phyloP scores from a whole-genome alignment of 2,888 invertebrate genomes.

The Melieria crassipennis region DNA sequence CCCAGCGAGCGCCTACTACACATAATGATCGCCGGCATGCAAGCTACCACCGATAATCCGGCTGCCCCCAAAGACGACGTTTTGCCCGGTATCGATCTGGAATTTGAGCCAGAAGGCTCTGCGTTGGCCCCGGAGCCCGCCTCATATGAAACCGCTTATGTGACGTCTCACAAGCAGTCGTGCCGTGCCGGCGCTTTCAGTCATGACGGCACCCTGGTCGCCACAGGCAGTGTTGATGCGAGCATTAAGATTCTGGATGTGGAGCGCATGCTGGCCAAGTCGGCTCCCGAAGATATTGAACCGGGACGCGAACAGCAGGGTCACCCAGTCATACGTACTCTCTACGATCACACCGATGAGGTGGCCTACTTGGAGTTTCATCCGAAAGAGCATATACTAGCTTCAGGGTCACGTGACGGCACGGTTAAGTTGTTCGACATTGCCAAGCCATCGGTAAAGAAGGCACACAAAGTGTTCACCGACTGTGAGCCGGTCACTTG shows the following conservation, averaged over 20 bases:
- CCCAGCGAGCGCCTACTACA: slow-evolving; percentile 94
- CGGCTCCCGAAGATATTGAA: slow-evolving; percentile 89
- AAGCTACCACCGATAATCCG: slow-evolving; percentile 79
- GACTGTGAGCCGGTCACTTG: slow-evolving; percentile 92
- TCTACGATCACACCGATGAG: slow-evolving; percentile 95
- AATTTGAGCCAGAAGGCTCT: slow-evolving; percentile 95
- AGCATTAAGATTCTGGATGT: slow-evolving; percentile 99
- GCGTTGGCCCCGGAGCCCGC: slow-evolving; percentile 96
- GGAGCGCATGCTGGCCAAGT: slow-evolving; percentile 98
- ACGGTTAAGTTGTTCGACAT: slow-evolving; percentile 97
- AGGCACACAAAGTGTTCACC: slow-evolving; percentile 94
- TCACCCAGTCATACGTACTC: slow-evolving; percentile 96
- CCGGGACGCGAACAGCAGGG: slow-evolving; percentile 88
- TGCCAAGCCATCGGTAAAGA: slow-evolving; percentile 97
- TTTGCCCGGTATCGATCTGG: slow-evolving; percentile 75
- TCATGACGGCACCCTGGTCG: slow-evolving; percentile 92
- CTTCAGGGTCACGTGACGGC: slow-evolving; percentile 93
- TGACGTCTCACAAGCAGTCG: slow-evolving; percentile 96
- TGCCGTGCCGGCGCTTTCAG: slow-evolving; percentile 97
- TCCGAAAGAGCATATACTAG: slow-evolving; percentile 92
- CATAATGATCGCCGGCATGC: slow-evolving; percentile 84
- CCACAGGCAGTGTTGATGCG: slow-evolving; percentile 98
- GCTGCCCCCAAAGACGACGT: slow-evolving; percentile 65
- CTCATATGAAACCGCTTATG: slow-evolving; percentile 97
- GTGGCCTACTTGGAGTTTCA: slow-evolving; percentile 97